Evolutionary conservation across 2,888 invertebrate genomes (phyloP), one percentile per base, ranked within the genome.

Genomic region (Agriotes lineatus): DNA sequence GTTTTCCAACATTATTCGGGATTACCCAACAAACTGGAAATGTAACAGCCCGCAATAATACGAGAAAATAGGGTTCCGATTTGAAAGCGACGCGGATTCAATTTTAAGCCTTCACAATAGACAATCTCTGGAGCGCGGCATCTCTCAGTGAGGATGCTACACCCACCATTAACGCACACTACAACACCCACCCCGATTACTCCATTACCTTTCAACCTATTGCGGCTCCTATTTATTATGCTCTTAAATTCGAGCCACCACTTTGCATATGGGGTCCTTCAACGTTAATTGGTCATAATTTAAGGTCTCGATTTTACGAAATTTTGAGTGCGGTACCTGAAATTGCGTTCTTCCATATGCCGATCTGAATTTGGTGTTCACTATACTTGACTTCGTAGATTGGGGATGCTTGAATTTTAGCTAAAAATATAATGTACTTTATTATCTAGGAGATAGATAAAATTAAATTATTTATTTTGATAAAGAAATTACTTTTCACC

Each of bases 21-120:
- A 42, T 16, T 18, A 7, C 10, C 48, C 10, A 18, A 35, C n/a
- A 48, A 48, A 52, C 19, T n/a, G 18, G 25, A 52, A 54, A 25
- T 62, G 62, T 62, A 33, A 70, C 67, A 54, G 52, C 61, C 42
- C 39, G 57, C 65, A 61, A 66, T 72, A 72, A 71, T 73, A 64
- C 48, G 60, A 66, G 66, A 69, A 71, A 72, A 72, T 64, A 72
- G 44, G 59, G 71, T 71, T 72, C 70, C 74, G 74, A 75, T 77
- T 75, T 76, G 72, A 77, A 77, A 76, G 76, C 77, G 74, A 74
- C 72, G 72, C 72, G 74, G 72, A 77, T 77, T 77, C 77, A 77
- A 77, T 77, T 77, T 77, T 76, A 76, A 77, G 75, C 76, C 72
- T 62, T 70, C 76, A 77, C 77, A 77, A 77, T 79, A 79, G 79